Evolutionary conservation across 2,888 invertebrate species (phyloP), one percentile per base, ranked within the genome.

Genomic region (Scaptomyza reducta): DNA sequence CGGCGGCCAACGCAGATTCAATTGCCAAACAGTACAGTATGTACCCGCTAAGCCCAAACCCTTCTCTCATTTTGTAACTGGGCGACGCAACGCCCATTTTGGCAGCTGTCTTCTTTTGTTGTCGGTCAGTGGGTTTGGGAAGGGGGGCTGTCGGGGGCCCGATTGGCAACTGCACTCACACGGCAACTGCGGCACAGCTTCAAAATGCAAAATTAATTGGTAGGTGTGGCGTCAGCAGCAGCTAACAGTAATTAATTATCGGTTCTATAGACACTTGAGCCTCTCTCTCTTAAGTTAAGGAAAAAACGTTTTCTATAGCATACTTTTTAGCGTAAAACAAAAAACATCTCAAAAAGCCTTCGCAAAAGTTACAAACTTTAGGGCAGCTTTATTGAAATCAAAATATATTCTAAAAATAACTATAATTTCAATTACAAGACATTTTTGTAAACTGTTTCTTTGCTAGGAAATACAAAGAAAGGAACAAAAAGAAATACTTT

Each of bases 211-310:
- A 82, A 88, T 82, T 86, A 82, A 82, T 82, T 79, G 88, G 82
- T 82, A 82, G 82, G 82, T 82, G 82, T 88, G 82, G 83, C 82
- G 79, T 74, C 81, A 85, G 69, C 74, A 74, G 59, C 77, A 74
- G 79, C 88, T 83, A 86, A 86, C 80, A 55, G 86, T 86, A 82
- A 82, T 88, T 82, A 82, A 82, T 82, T 88, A 86, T 83, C 71
- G 67, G 61, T 67, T 76, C 66, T 76, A 82, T 49, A 49, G 49
- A 33, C 49, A 33, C 49, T 49, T 33, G 49, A 33, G 10, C 31
- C 47, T 7, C 22, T 22, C 22, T 45, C 44, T 47, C 47, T 33
- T 31, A 31, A 57, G 42, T 27, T 9, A 53, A 44, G 35, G 45
- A 45, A 10, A 29, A 10, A 27, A 41, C 7, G 4, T 9, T 14